phyloP scores from a whole-genome alignment of 2,113 vertebrate genomes.

The Phodopus roborovskii region DNA sequence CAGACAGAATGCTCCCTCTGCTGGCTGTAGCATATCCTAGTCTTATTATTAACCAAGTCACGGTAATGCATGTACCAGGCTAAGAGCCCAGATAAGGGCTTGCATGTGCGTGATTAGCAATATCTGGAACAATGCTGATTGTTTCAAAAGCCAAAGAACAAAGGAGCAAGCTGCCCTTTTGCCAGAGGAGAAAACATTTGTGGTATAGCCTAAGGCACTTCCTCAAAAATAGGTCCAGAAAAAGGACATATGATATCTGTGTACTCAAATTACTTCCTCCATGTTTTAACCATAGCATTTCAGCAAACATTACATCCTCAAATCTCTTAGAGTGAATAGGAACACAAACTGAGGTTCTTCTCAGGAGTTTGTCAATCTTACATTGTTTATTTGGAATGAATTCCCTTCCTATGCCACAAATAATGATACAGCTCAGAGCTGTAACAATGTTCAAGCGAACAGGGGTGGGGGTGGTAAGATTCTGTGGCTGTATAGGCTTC shows the following conservation, averaged over 20 bases:
- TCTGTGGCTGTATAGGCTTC: background rate
- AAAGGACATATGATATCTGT: background rate
- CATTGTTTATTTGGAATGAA: slow-evolving; percentile 33
- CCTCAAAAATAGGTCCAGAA: background rate
- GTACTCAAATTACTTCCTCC: background rate
- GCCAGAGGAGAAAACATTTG: background rate
- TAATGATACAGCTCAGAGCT: background rate
- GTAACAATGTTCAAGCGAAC: background rate
- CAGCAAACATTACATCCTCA: background rate
- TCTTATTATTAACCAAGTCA: background rate
- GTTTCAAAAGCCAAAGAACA: background rate
- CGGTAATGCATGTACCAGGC: fast-evolving
- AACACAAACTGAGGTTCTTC: background rate
- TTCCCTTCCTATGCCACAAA: background rate
- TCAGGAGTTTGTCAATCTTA: background rate
- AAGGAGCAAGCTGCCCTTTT: background rate
- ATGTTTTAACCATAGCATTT: background rate
- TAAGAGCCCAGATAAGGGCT: fast-evolving
- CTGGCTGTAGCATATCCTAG: background rate
- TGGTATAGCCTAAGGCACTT: background rate
- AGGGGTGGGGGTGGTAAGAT: background rate
- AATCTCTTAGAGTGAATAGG: background rate
- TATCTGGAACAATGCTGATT: background rate
- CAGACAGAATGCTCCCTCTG: slow-evolving; percentile 61
- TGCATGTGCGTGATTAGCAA: background rate